Evolutionary conservation across 2,797 vertebrate genomes (phyloP), one percentile per base, ranked within the genome.

Genomic region (Chaetophractus vellerosus): DNA sequence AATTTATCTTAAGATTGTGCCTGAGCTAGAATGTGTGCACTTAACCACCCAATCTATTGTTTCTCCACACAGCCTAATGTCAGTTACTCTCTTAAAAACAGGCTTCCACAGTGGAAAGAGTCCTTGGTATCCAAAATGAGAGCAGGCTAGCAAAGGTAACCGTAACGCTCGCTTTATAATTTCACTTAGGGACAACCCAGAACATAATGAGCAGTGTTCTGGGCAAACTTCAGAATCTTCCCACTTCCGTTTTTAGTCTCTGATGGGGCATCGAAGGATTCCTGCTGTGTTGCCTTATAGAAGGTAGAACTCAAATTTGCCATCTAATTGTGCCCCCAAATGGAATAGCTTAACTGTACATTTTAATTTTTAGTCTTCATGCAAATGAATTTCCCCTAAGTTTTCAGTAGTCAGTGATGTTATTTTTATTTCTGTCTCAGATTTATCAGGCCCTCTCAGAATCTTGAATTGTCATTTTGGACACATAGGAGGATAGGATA

Each of bases 301-400:
- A 90, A 48, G 66, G 88, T 14, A n/a, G 71, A n/a, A 36, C n/a
- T 96, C 57, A 19, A 9, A 38, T 81, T 41, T 55, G 31, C n/a
- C 50, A 18, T 18, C n/a, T 12, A 18, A 31, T 36, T 15, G 31
- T 48, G 14, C 18, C 23, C 41, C 38, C n/a, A n/a, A 21, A 31
- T 4, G 71, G 45, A 80, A 55, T 36, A 33, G 7, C 24, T 45
- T 28, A n/a, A 61, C 8, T 5, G 0, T 6, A 36, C 36, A 23
- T 88, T 75, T 92, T 83, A 33, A 69, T 59, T 52, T 52, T 89
- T 64, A 87, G 21, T 48, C n/a, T 52, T 45, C 95, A 78, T 72
- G 41, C 64, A 86, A 18, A 48, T 24, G 52, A 80, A 12, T 31
- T 57, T 90, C 76, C 66, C 38, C 5, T 33, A 5, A 48, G 19